These are phyloP conservation scores for Poeciliopsis retropinna DNA, from an alignment of 2,113 vertebrate genomes.

Conservation along the genomic window DNA sequence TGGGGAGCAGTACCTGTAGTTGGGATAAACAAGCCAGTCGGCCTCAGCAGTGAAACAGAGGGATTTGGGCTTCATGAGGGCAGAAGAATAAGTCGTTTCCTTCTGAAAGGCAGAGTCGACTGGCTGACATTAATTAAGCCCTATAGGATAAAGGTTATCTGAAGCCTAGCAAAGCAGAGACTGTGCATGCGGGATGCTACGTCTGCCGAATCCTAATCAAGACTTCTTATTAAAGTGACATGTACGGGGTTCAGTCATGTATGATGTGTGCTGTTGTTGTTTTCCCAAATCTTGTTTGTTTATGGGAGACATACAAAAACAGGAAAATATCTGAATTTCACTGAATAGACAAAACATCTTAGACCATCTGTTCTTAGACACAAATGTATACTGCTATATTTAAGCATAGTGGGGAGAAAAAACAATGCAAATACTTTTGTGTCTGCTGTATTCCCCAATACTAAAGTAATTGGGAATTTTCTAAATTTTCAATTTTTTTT, in stretches of 20 bases:
- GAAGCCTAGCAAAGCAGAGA: conserved; percentile 77
- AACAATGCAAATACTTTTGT: not conserved
- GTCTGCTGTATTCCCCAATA: not conserved
- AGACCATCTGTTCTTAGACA: not conserved
- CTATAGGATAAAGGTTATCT: conserved; percentile 85
- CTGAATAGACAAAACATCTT: conserved; percentile 7
- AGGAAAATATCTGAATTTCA: conserved; percentile 4
- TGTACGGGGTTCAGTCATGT: conserved; percentile 40
- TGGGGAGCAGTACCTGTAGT: conserved; percentile 81
- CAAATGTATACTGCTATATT: conserved; percentile 2
- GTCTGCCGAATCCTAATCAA: conserved; percentile 79
- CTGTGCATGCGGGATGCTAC: conserved; percentile 64
- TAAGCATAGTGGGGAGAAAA: not conserved
- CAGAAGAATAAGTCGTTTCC: conserved; percentile 81
- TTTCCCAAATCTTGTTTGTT: conserved; percentile 21
- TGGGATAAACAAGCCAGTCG: conserved; percentile 77
- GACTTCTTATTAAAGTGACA: conserved; percentile 68
- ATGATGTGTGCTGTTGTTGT: conserved; percentile 11
- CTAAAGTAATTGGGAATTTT: not conserved
- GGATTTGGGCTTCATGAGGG: conserved; percentile 80
- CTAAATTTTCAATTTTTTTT: not conserved
- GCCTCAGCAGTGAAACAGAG: conserved; percentile 77
- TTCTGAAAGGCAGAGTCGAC: conserved; percentile 80
- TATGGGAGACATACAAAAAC: not conserved
- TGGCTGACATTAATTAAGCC: conserved; percentile 84